A percentile compares a stretch with the other conserved stretches of the same genome.
Conservation (phyloP, 2,113 vertebrate genomes). For the Romanogobio albipinnatus region DNA sequence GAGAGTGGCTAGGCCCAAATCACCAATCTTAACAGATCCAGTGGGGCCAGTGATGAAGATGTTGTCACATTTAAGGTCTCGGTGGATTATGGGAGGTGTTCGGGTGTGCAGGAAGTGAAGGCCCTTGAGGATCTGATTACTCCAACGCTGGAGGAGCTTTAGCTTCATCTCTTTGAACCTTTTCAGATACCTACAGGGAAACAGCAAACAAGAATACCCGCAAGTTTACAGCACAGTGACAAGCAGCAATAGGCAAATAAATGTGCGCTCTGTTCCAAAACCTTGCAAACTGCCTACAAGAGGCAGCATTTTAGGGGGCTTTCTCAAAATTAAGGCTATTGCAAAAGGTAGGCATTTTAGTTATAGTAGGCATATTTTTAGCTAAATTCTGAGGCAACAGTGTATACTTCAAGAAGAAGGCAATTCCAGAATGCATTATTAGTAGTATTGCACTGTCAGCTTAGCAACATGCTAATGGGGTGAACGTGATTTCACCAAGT, state of each 20-base stretch:
- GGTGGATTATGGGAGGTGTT: conserved; percentile 62
- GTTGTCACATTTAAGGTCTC: conserved; percentile 65
- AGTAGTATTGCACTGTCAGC: neutral
- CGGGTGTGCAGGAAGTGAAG: conserved; percentile 64
- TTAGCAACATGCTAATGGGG: neutral
- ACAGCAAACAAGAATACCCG: neutral
- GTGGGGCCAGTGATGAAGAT: conserved; percentile 65
- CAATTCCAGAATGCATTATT: neutral
- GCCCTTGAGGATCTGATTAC: conserved; percentile 63
- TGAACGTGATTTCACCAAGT: too few relatives aligned
- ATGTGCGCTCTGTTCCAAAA: neutral
- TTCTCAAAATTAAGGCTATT: too few relatives aligned
- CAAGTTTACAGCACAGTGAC: neutral
- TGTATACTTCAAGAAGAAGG: neutral
- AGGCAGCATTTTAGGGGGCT: too few relatives aligned
- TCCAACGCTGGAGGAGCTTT: conserved; percentile 60
- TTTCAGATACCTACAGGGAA: conserved; percentile 57
- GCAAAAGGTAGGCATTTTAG: neutral
- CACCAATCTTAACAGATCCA: conserved; percentile 62
- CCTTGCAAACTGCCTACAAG: neutral
- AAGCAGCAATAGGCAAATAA: neutral
- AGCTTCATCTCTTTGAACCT: conserved; percentile 65
- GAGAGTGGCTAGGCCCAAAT: conserved; percentile 62
- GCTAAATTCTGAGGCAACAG: neutral
- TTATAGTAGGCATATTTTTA: neutral